phyloP scores from a whole-genome alignment of 2,113 vertebrate species.

The Lagopus leucura region DNA sequence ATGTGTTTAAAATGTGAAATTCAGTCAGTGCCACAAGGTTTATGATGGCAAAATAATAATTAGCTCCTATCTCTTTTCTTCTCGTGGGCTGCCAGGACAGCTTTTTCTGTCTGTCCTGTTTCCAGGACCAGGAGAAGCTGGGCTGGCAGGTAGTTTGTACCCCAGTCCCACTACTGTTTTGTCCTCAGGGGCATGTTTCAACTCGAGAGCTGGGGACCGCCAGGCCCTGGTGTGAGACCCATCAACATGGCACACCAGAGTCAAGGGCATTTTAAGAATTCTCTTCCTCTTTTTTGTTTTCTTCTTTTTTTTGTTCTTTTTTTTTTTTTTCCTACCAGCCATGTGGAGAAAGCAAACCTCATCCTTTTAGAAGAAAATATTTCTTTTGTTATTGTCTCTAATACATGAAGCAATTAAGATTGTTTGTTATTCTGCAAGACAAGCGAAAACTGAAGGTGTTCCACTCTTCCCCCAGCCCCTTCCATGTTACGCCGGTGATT shows the following conservation, averaged over 20 bases:
- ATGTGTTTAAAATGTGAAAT: neutral
- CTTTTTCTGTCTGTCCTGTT: neutral
- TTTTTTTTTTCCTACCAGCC: neutral
- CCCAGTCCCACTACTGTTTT: neutral
- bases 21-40: neutral
- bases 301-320: neutral
- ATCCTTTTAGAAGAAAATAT: neutral
- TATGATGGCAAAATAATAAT: neutral
- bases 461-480: neutral
- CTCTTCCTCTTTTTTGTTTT: neutral
- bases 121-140: neutral
- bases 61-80: neutral
- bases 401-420: neutral
- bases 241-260: fast-evolving
- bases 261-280: neutral
- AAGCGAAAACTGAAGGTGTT: neutral
- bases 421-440: neutral
- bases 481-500: neutral
- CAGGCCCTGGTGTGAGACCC: neutral
- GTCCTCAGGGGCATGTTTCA: neutral
- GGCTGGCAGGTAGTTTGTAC: neutral
- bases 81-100: fast-evolving
- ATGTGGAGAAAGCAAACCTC: neutral
- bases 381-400: neutral
- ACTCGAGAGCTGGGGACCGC: no score